A percentile compares a stretch with the other conserved stretches of the same genome.
phyloP scores from a whole-genome alignment of 1,140 invertebrate genomes.

The Galendromus occidentalis region DNA sequence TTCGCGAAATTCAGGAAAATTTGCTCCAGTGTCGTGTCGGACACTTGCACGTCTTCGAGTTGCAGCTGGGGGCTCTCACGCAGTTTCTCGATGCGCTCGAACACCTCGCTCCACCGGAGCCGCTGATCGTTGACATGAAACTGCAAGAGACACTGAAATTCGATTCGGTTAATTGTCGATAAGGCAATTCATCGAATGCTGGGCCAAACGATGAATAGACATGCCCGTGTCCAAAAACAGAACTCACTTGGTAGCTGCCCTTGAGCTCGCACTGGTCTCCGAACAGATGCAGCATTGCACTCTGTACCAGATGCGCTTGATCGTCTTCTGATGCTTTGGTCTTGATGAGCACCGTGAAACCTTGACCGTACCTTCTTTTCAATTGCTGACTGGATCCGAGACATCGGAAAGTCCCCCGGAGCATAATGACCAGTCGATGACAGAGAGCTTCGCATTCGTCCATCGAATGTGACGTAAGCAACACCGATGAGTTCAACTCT shows the following conservation, averaged over 20 bases:
- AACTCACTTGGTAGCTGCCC: neutral
- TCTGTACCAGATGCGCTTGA: neutral
- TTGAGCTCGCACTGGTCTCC: neutral
- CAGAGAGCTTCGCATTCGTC: constrained; percentile 67
- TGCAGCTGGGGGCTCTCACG: neutral
- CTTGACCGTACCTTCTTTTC: constrained; percentile 50
- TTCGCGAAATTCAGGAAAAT: too few species aligned
- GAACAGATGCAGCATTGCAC: neutral
- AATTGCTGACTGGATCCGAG: constrained; percentile 46
- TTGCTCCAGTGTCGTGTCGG: neutral
- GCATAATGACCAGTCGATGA: constrained; percentile 64
- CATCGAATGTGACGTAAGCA: constrained; percentile 59
- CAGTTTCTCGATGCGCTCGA: neutral
- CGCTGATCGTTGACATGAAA: neutral
- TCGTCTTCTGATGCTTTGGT: neutral
- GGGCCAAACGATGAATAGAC: neutral
- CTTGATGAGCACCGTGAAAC: constrained; percentile 42
- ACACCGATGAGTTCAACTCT: constrained; percentile 26
- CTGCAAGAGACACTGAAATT: neutral
- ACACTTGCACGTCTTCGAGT: constrained; percentile 7
- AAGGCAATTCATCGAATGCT: too few species aligned
- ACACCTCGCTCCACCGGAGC: constrained; percentile 1
- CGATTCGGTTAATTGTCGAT: too few species aligned
- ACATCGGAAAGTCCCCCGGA: constrained; percentile 53
- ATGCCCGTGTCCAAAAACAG: neutral